phyloP scores from a whole-genome alignment of 64 coral and sea anemone genomes.

The Stylophora pistillata region DNA sequence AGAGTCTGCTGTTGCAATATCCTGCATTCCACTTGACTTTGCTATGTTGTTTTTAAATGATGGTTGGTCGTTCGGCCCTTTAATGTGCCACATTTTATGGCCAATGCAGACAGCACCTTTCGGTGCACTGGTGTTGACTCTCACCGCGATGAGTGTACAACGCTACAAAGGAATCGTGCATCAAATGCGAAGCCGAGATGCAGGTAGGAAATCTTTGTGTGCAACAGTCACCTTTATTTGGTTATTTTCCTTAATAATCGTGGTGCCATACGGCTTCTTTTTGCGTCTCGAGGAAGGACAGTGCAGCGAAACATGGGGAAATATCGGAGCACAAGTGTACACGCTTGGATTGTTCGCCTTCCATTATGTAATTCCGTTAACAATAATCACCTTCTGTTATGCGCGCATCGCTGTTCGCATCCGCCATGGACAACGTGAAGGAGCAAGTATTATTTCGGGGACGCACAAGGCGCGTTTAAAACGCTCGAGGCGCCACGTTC shows the following conservation, averaged over 20 bases:
- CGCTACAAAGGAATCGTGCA: slow-evolving; percentile 65
- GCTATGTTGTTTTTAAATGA: slow-evolving; percentile 20
- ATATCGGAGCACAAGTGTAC: slow-evolving; percentile 3
- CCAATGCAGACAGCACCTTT: slow-evolving; percentile 73
- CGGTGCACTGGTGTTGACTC: slow-evolving; percentile 64
- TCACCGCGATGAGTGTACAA: slow-evolving; percentile 72
- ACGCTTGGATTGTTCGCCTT: slow-evolving; percentile 55
- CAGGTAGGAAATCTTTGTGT: neutral
- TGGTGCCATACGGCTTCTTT: slow-evolving; percentile 56
- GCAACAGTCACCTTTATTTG: slow-evolving; percentile 33
- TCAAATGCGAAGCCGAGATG: slow-evolving; percentile 20
- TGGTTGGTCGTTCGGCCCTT: slow-evolving; percentile 63
- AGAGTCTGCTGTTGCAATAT: slow-evolving; percentile 56
- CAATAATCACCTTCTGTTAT: slow-evolving; percentile 68
- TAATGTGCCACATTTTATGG: slow-evolving; percentile 76
- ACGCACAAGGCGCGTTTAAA: slow-evolving; percentile 39
- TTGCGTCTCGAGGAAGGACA: slow-evolving; percentile 46
- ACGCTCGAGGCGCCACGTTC: slow-evolving; percentile 44
- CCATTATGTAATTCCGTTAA: slow-evolving; percentile 68
- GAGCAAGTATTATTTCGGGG: slow-evolving; percentile 56
- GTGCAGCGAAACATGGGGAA: slow-evolving; percentile 74
- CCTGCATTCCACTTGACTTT: slow-evolving; percentile 79
- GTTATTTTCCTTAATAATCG: slow-evolving; percentile 54
- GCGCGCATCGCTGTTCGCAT: slow-evolving; percentile 53
- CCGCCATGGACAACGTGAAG: slow-evolving; percentile 32